Conservation (phyloP, 2,888 invertebrate species). For the Muscina levida region DNA sequence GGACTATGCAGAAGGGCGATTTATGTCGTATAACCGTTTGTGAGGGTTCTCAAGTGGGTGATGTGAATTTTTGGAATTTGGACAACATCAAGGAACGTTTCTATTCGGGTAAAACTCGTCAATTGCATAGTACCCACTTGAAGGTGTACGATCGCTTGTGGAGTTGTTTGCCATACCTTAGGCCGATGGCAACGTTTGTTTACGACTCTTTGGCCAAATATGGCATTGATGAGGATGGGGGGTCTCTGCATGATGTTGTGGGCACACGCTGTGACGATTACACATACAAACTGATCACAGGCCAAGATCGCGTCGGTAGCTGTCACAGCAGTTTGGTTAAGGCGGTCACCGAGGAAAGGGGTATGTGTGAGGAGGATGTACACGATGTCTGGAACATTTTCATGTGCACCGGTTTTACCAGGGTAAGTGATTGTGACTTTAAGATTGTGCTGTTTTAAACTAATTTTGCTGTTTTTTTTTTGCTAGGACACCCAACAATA, state of each 20-base stretch:
- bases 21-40: constrained; percentile 79
- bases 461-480: neutral
- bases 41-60: constrained; percentile 81
- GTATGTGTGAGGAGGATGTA: constrained; percentile 80
- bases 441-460: neutral
- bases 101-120: constrained; percentile 81
- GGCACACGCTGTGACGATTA: constrained; percentile 81
- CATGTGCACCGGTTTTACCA: constrained; percentile 81
- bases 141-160: constrained; percentile 80
- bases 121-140: constrained; percentile 80
- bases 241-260: constrained; percentile 80
- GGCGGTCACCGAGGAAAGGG: constrained; percentile 77
- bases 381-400: constrained; percentile 82
- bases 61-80: constrained; percentile 81
- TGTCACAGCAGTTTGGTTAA: constrained; percentile 80
- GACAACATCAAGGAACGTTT: constrained; percentile 79
- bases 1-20: constrained; percentile 79
- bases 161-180: constrained; percentile 80
- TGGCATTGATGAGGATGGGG: constrained; percentile 81
- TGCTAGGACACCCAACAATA: constrained; percentile 80
- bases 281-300: constrained; percentile 80
- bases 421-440: constrained; percentile 66
- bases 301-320: constrained; percentile 78
- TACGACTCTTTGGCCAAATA: constrained; percentile 80
- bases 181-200: constrained; percentile 81